Evolutionary conservation across 1,140 invertebrate species (phyloP).

Genomic region (Scylla paramamosain): DNA sequence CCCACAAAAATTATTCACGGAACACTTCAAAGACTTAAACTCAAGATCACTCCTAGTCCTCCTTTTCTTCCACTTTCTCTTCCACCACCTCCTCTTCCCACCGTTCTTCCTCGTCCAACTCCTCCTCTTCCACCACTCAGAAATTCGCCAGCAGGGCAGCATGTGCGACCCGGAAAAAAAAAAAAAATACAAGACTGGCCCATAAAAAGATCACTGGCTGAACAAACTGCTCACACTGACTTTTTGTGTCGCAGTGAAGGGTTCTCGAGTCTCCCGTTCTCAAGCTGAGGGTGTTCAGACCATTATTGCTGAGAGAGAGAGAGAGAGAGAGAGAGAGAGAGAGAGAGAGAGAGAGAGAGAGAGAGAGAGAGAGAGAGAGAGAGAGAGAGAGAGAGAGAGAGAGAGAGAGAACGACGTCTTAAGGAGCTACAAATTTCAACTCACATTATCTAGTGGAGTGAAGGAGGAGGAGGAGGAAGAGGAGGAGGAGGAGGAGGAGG

Average conservation of each 20-base stretch:
- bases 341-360: not conserved
- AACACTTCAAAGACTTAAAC: too few relatives aligned
- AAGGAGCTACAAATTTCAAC: too few relatives aligned
- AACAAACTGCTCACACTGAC: too few relatives aligned
- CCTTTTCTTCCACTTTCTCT: not conserved
- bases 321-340: slow-evolving; percentile 16
- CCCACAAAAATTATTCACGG: too few relatives aligned
- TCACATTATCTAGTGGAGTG: too few relatives aligned
- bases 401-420: not conserved
- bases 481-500: not conserved
- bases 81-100: not conserved
- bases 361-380: not conserved
- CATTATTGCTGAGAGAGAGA: not conserved
- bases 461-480: not conserved
- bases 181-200: too few relatives aligned
- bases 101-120: not conserved
- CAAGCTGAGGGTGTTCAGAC: not conserved
- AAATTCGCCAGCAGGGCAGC: too few relatives aligned
- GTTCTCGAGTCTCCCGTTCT: too few relatives aligned
- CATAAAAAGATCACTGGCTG: too few relatives aligned
- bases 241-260: too few relatives aligned
- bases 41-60: too few relatives aligned
- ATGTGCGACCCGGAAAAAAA: too few relatives aligned
- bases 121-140: not conserved
- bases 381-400: slow-evolving; percentile 8